Evolutionary conservation across 1,140 invertebrate species (phyloP), one percentile per base, ranked within the genome.

Genomic region (Lineus longissimus): DNA sequence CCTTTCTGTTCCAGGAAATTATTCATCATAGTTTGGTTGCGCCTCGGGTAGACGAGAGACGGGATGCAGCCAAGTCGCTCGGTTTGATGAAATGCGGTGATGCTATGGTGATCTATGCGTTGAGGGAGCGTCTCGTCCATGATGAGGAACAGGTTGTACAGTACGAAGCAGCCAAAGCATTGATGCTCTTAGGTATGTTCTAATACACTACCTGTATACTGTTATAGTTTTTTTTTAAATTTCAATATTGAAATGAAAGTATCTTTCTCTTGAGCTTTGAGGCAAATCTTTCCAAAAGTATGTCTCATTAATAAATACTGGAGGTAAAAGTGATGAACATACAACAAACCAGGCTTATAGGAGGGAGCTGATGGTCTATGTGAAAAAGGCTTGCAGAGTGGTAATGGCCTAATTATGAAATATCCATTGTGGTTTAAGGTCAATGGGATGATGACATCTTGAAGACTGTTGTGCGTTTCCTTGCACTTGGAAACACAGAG

Each of bases 81-180:
- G 78, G 76, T 59, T 19, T 70, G 51, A 59, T 79, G 27, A 40
- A 73, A 2, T 77, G 76, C 70, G 70, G 72, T 11, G 77, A 80
- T 65, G 69, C 75, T 1, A 76, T 77, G 72, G 78, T 80, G n/a
- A 69, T 77, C 43, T 77, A 69, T 73, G 73, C 75, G 19, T 64
- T 79, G 6, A 77, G 74, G 51, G 73, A 76, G 17, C 60, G 72
- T 43, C 63, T 78, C 47, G 64, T 71, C 13, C 47, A 55, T 15
- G 76, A 78, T 64, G 68, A 73, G 33, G 73, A 76, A 19, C 61
- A 74, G 17, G 61, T 74, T 62, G 74, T 78, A n/a, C 63, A 66
- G 62, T 81, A 78, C 64, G 78, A 81, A 61, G 69, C 74, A 31
- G 73, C 78, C 2, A 81, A 81, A 61, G 74, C 79, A 27, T 73